phyloP scores from a whole-genome alignment of 2,797 vertebrate genomes.

The Acanthurus tractus region DNA sequence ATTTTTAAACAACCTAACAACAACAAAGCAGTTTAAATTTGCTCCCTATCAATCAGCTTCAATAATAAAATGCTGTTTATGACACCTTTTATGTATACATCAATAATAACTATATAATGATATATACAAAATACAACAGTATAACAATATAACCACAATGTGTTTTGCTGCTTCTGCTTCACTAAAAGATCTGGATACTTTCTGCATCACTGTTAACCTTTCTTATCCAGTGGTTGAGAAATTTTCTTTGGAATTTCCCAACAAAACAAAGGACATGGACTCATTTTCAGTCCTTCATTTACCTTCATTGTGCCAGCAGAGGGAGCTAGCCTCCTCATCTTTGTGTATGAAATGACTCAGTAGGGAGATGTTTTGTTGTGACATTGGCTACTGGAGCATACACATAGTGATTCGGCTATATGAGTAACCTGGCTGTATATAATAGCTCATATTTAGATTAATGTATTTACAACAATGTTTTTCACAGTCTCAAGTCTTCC shows the following conservation, averaged over 20 bases:
- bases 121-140: too few relatives aligned
- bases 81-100: too few relatives aligned
- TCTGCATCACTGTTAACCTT: not conserved
- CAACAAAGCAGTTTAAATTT: too few relatives aligned
- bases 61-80: too few relatives aligned
- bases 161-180: too few relatives aligned
- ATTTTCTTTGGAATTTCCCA: not conserved
- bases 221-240: conserved; percentile 3
- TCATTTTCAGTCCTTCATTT: not conserved
- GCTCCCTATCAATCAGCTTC: too few relatives aligned
- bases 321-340: conserved; percentile 48
- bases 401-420: not conserved
- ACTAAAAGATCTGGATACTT: not conserved
- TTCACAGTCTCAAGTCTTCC: not conserved
- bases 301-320: conserved; percentile 49
- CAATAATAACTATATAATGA: too few relatives aligned
- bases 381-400: not conserved
- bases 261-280: not conserved
- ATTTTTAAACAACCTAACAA: too few relatives aligned
- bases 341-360: not conserved
- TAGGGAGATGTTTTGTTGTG: not conserved
- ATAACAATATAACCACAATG: too few relatives aligned
- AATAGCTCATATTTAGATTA: not conserved
- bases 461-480: not conserved
- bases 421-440: not conserved